Evolutionary conservation across 2,888 invertebrate species (phyloP).

Genomic region (Helleia helle): DNA sequence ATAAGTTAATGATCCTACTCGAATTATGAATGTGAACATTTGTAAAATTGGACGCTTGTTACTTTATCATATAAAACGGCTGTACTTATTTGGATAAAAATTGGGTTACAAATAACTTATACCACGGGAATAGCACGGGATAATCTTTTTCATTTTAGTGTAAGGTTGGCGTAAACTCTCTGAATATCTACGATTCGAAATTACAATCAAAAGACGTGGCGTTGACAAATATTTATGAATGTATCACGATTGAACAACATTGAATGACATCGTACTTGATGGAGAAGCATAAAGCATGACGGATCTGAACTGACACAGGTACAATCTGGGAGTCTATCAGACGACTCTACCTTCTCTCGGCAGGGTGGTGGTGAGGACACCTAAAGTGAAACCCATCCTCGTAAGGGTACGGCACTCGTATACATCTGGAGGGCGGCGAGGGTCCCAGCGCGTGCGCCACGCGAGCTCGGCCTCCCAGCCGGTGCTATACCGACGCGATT

Average conservation of each 20-base stretch:
- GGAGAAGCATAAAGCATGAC: background rate
- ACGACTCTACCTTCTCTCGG: conserved; percentile 39
- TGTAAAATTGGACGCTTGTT: too few relatives aligned
- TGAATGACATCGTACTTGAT: background rate
- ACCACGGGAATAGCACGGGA: too few relatives aligned
- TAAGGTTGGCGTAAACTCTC: too few relatives aligned
- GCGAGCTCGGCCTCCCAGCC: conserved; percentile 50
- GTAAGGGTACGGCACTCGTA: conserved; percentile 55
- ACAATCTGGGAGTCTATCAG: conserved; percentile 10
- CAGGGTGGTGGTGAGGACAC: conserved; percentile 48
- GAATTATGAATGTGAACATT: too few relatives aligned
- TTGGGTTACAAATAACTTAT: too few relatives aligned
- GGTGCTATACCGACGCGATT: conserved; percentile 38
- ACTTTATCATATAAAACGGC: too few relatives aligned
- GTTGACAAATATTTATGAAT: too few relatives aligned
- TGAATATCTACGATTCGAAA: too few relatives aligned
- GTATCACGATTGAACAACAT: background rate
- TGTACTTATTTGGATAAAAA: too few relatives aligned
- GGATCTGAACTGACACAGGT: conserved; percentile 11
- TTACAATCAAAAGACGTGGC: too few relatives aligned
- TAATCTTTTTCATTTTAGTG: too few relatives aligned
- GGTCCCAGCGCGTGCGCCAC: conserved; percentile 46
- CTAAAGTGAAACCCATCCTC: conserved; percentile 43
- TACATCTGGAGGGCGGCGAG: conserved; percentile 32
- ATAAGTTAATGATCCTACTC: too few relatives aligned